phyloP scores from a whole-genome alignment of 2,888 invertebrate genomes.

The Drosophila conformis region DNA sequence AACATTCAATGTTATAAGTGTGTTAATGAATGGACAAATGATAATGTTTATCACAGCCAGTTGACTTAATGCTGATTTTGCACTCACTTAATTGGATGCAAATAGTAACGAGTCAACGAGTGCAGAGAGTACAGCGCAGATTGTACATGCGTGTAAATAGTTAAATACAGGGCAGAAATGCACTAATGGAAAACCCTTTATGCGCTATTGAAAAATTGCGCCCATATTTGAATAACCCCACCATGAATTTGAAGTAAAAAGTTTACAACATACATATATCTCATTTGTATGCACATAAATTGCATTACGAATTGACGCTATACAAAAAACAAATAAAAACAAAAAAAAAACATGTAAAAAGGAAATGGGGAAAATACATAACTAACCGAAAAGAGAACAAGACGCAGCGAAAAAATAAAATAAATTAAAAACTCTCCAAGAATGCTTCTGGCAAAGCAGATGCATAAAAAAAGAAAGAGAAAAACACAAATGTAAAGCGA shows the following conservation, averaged over 20 bases:
- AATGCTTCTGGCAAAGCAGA: slow-evolving; percentile 31
- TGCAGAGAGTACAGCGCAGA: neutral
- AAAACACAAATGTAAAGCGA: slow-evolving; percentile 28
- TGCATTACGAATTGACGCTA: slow-evolving; percentile 60
- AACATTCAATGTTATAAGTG: slow-evolving; percentile 25
- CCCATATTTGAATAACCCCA: slow-evolving; percentile 39
- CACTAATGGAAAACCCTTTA: slow-evolving; percentile 34
- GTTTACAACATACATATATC: slow-evolving; percentile 21
- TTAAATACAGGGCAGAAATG: slow-evolving; percentile 6
- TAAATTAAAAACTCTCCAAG: slow-evolving; percentile 60
- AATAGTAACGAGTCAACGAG: slow-evolving; percentile 17
- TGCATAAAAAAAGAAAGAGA: slow-evolving; percentile 12
- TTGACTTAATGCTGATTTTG: slow-evolving; percentile 29
- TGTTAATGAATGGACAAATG: slow-evolving; percentile 26
- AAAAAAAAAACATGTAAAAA: slow-evolving; percentile 3
- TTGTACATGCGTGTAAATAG: slow-evolving; percentile 1
- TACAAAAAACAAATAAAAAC: slow-evolving; percentile 11
- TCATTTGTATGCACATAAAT: slow-evolving; percentile 70
- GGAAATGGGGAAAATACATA: slow-evolving; percentile 1
- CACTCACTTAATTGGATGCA: slow-evolving; percentile 34
- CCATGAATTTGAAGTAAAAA: slow-evolving; percentile 51
- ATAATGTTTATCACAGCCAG: slow-evolving; percentile 21
- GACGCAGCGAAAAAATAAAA: slow-evolving; percentile 46
- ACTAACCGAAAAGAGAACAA: slow-evolving; percentile 19
- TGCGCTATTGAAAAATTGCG: slow-evolving; percentile 8